A percentile compares a stretch with the other conserved stretches of the same genome.
Conservation (phyloP, 2,888 invertebrate genomes). For the Dastarcus helophoroides region DNA sequence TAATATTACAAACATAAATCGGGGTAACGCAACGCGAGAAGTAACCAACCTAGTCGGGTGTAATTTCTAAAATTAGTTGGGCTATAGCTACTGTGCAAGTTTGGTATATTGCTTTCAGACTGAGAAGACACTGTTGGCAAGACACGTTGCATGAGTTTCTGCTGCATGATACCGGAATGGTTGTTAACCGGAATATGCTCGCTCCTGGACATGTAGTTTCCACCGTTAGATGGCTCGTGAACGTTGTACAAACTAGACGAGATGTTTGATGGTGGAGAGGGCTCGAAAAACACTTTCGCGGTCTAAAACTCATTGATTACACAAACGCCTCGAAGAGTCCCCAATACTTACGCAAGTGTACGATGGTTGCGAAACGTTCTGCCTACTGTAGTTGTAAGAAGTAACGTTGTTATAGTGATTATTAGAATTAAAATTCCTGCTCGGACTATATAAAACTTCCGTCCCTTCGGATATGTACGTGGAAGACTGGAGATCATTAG, state of each 20-base stretch:
- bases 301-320: conserved; percentile 28
- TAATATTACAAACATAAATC: conserved; percentile 2
- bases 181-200: conserved; percentile 21
- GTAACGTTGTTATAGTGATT: conserved; percentile 7
- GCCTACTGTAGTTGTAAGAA: conserved; percentile 7
- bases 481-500: conserved; percentile 6
- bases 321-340: not conserved
- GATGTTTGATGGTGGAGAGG: conserved; percentile 28
- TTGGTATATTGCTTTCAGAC: conserved; percentile 37
- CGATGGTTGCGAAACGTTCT: conserved; percentile 13
- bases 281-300: conserved; percentile 41
- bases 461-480: conserved; percentile 9
- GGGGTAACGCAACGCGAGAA: not conserved
- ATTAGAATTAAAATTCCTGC: conserved; percentile 14
- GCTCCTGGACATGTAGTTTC: conserved; percentile 26
- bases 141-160: conserved; percentile 24
- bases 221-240: conserved; percentile 26
- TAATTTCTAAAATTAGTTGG: conserved; percentile 32
- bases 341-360: conserved; percentile 26
- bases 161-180: conserved; percentile 15
- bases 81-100: conserved; percentile 31
- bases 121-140: conserved; percentile 31
- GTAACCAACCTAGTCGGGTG: conserved; percentile 26
- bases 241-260: conserved; percentile 38
- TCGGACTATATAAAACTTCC: conserved; percentile 6